These are phyloP conservation scores for Glossophaga mutica DNA, from an alignment of 2,797 vertebrate species.

Conservation along the genomic window DNA sequence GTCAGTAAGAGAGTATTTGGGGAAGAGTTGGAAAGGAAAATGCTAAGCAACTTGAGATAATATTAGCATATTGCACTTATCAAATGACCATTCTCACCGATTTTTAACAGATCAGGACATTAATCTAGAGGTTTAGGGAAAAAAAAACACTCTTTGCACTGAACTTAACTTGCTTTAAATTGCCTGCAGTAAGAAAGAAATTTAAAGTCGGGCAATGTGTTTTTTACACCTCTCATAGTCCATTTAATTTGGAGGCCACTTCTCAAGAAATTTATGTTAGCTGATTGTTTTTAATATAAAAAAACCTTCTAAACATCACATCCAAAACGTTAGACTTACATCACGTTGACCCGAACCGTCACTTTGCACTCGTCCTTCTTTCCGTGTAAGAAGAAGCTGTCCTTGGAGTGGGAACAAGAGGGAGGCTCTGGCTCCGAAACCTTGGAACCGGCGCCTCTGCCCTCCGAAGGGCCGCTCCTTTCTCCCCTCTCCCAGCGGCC, in stretches of 20 bases:
- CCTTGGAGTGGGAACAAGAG: not conserved
- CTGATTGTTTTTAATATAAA: not conserved
- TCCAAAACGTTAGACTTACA: not conserved
- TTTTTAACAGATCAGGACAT: not conserved
- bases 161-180: not conserved
- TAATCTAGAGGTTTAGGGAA: not conserved
- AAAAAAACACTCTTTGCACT: not conserved
- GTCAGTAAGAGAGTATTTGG: not conserved
- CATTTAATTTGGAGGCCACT: not conserved
- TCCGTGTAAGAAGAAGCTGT: not conserved
- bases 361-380: not conserved
- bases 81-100: not conserved
- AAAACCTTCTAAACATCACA: not conserved
- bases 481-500: not conserved
- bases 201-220: not conserved
- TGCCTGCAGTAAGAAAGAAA: not conserved
- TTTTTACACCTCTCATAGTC: not conserved
- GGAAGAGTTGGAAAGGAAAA: slow-evolving; percentile 5
- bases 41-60: not conserved
- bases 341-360: not conserved
- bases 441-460: not conserved
- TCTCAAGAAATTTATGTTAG: not conserved
- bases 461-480: not conserved
- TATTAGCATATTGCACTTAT: not conserved
- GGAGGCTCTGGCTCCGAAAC: not conserved